These are phyloP conservation scores for Trogon surrucura DNA, from an alignment of 2,113 vertebrate genomes.

Conservation along the genomic window DNA sequence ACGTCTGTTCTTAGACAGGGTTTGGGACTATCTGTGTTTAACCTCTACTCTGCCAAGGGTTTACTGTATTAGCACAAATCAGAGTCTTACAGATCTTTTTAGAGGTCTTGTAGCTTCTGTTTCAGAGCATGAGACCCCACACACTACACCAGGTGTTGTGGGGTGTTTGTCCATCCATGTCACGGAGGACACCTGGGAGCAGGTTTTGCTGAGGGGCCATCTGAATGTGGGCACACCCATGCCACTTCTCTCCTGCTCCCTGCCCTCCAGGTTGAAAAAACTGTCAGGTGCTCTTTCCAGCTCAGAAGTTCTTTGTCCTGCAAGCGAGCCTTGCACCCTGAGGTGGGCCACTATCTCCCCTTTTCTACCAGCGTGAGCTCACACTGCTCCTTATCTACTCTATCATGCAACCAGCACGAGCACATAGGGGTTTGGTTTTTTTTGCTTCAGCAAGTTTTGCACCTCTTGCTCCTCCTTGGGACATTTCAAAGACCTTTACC, in stretches of 20 bases:
- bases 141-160: accelerated
- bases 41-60: background rate
- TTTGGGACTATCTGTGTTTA: background rate
- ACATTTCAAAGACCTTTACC: background rate
- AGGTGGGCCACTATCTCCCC: no score
- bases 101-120: background rate
- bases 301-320: background rate
- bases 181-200: background rate
- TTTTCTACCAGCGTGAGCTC: background rate
- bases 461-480: background rate
- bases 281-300: background rate
- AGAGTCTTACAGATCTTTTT: background rate
- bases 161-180: background rate
- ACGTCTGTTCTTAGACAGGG: background rate
- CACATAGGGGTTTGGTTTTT: background rate
- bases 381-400: background rate
- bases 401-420: background rate
- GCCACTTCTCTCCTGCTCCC: background rate
- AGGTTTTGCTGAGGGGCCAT: background rate
- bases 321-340: background rate
- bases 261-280: background rate
- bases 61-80: background rate
- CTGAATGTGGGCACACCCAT: background rate
- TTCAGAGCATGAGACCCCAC: background rate
- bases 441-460: background rate